Evolutionary conservation across 2,888 invertebrate species (phyloP).

Genomic region (Campoplex capitator): DNA sequence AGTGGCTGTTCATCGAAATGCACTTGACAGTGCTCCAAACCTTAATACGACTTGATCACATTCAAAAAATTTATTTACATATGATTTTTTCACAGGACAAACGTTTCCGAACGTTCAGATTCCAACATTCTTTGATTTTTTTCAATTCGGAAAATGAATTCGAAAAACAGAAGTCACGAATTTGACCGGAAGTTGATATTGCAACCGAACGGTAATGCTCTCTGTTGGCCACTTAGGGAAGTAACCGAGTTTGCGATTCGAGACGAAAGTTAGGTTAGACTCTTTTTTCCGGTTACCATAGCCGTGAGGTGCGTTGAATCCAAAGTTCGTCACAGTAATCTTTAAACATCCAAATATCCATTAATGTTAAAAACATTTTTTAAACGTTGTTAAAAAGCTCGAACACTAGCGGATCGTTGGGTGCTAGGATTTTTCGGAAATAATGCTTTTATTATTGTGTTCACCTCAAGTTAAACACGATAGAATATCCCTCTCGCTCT

Average conservation of each 20-base stretch:
- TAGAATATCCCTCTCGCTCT: constrained; percentile 43
- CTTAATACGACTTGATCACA: background rate
- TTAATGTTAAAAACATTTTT: constrained; percentile 4
- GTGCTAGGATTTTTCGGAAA: constrained; percentile 33
- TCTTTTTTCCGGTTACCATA: constrained; percentile 79
- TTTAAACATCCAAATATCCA: constrained; percentile 77
- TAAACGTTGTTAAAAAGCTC: constrained; percentile 11
- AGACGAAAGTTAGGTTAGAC: constrained; percentile 73
- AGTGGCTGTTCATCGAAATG: too few species aligned
- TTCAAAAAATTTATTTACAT: background rate
- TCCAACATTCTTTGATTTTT: background rate
- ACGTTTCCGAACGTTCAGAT: background rate
- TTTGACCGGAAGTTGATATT: constrained; percentile 37
- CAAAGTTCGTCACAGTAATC: constrained; percentile 75
- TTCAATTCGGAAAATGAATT: background rate
- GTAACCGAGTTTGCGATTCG: constrained; percentile 5
- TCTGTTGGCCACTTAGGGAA: constrained; percentile 30
- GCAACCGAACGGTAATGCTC: background rate
- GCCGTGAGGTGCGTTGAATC: constrained; percentile 78
- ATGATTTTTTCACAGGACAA: background rate
- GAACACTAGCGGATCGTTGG: constrained; percentile 44
- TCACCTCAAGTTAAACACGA: constrained; percentile 36
- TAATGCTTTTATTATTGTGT: constrained; percentile 42
- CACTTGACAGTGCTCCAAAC: too few species aligned
- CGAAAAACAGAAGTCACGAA: constrained; percentile 16